A percentile compares a stretch with the other conserved stretches of the same genome.
Conservation (phyloP, 2,797 vertebrate species). For the Sciurus vulgaris region DNA sequence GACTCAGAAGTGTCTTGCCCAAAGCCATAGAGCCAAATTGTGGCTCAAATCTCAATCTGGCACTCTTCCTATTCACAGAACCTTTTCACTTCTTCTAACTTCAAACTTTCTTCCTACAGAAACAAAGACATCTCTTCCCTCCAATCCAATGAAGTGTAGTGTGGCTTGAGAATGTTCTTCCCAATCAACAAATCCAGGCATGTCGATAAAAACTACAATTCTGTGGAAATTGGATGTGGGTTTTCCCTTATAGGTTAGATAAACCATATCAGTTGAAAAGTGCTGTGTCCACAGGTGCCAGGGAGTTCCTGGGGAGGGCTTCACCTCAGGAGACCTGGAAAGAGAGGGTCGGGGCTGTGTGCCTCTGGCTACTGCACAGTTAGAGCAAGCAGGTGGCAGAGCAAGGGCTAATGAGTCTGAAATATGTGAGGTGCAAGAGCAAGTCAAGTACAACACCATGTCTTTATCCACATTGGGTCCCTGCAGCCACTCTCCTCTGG, state of each 20-base stretch:
- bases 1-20: not conserved
- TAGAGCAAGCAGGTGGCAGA: not conserved
- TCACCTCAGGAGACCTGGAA: not conserved
- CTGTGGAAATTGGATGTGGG: constrained; percentile 55
- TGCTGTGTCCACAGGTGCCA: not conserved
- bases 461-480: not conserved
- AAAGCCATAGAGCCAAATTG: not conserved
- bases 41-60: not conserved
- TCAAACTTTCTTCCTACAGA: constrained; percentile 28
- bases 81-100: not conserved
- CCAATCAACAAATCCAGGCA: constrained; percentile 55
- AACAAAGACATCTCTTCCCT: not conserved
- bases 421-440: not conserved
- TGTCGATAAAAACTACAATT: constrained; percentile 50
- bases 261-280: not conserved
- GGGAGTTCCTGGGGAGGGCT: constrained; percentile 12
- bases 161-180: not conserved
- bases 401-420: not conserved
- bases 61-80: not conserved
- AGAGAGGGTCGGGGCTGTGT: not conserved
- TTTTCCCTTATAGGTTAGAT: constrained; percentile 63
- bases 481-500: not conserved
- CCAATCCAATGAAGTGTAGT: not conserved
- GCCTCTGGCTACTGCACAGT: not conserved
- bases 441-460: not conserved